phyloP scores from a whole-genome alignment of 2,113 vertebrate species.

The Sinocyclocheilus grahami region DNA sequence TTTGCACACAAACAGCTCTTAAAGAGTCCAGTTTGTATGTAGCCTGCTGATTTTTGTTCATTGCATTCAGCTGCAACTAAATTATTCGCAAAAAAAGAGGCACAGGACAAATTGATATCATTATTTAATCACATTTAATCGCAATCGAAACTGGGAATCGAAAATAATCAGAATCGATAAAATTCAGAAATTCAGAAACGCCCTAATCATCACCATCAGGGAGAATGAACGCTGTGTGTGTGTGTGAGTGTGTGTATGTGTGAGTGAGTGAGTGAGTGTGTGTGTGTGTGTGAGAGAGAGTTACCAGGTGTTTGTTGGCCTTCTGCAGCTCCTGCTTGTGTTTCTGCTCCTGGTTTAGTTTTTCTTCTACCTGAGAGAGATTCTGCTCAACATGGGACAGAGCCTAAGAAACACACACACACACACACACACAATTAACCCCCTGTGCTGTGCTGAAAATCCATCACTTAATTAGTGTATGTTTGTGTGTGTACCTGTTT shows the following conservation, averaged over 20 bases:
- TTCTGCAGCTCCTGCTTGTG: slow-evolving; percentile 59
- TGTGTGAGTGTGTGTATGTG: not conserved
- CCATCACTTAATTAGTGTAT: too few relatives aligned
- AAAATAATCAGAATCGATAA: too few relatives aligned
- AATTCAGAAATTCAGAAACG: too few relatives aligned
- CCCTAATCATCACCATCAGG: not conserved
- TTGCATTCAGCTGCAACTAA: too few relatives aligned
- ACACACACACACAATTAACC: slow-evolving; percentile 33
- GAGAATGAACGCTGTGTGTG: not conserved
- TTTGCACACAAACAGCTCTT: too few relatives aligned
- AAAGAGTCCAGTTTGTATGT: too few relatives aligned
- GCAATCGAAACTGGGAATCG: too few relatives aligned
- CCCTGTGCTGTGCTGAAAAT: too few relatives aligned
- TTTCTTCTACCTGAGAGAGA: slow-evolving; percentile 69
- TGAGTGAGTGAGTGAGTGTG: not conserved
- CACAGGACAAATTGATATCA: too few relatives aligned
- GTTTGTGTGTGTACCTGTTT: slow-evolving; percentile 66
- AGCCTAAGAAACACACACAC: slow-evolving; percentile 60
- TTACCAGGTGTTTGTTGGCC: slow-evolving; percentile 70
- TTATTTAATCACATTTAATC: too few relatives aligned
- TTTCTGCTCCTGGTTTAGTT: slow-evolving; percentile 70
- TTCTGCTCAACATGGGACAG: slow-evolving; percentile 66
- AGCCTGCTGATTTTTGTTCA: too few relatives aligned
- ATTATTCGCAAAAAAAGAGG: too few relatives aligned
- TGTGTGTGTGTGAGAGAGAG: not conserved